Base-by-base conservation (phyloP, 2,888 invertebrate genomes). In the Invenusta paracnida region DNA sequence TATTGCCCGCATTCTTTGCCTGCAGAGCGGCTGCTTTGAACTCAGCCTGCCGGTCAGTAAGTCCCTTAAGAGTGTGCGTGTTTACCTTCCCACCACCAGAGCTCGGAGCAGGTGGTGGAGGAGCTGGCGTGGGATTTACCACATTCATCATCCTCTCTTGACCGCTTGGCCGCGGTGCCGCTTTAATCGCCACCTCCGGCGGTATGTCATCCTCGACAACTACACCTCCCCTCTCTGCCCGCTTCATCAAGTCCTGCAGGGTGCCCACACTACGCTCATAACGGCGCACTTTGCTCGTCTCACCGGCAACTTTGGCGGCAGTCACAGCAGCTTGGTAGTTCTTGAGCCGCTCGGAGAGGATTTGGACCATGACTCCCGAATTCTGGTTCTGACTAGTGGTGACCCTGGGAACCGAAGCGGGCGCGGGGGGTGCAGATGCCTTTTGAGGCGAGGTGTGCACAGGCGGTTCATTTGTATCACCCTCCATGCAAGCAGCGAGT, bases 21-120 rank as follows among this genome's bases (percentile, higher is more conserved):
- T n/a, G 29, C 0, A 86, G 17, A 5, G 86, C 86, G 27, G 86
- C 86, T 1, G 29, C 13, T 67, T 86, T 85, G 67, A 86, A 86
- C 30, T 86, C 86, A 0, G n/a, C 25, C 29, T 67, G 85, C 25
- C 86, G 66, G 0, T 66, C 27, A 29, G 29, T 85, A 17, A 85
- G 81, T 28, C 29, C 85, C 0, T 17, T 28, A 25, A 86, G 30
- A 11, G 82, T 30, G 2, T 25, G 28, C 17, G 29, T 85, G 25
- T 29, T 11, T 23, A 81, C 29, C 0, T 13, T 11, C 17, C 28
- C 67, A 5, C 5, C 17, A n/a, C 30, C 30, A 1, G 85, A 28
- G 1, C 13, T 25, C 23, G 25, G 17, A 2, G 1, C n/a, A 17
- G 30, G 67, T 83, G 17, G 1, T 28, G 81, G n/a, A 1, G 28